Percentiles rank a stretch among this genome's conserved stretches.
These are phyloP conservation scores for Panulirus ornatus DNA, from an alignment of 1,140 invertebrate species.

Conservation along the genomic window DNA sequence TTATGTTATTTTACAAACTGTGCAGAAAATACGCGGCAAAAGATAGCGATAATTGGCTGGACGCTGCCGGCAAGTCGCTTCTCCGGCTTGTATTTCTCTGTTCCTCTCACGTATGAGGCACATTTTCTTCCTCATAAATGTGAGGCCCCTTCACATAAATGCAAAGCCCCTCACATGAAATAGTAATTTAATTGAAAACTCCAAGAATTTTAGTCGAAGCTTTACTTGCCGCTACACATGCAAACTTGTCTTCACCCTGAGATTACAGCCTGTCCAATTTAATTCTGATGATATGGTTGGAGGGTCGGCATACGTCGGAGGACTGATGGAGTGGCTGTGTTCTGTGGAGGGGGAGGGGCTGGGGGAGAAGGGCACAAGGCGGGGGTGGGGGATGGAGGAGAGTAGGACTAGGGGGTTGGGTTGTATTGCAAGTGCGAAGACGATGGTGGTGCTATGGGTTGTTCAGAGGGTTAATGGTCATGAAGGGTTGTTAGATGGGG, in stretches of 20 bases:
- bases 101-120: too few relatives aligned
- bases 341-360: neutral
- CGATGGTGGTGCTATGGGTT: neutral
- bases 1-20: too few relatives aligned
- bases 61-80: too few relatives aligned
- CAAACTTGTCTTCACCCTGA: constrained; percentile 40
- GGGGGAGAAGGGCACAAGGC: neutral
- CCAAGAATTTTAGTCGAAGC: neutral
- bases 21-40: constrained; percentile 19
- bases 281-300: constrained; percentile 59
- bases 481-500: neutral
- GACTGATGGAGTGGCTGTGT: constrained; percentile 36
- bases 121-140: too few relatives aligned
- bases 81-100: too few relatives aligned
- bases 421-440: neutral
- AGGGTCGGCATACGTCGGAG: neutral
- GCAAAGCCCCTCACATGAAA: constrained; percentile 10
- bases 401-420: neutral
- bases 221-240: constrained; percentile 43
- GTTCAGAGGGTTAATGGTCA: neutral
- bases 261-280: constrained; percentile 59
- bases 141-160: constrained; percentile 4
- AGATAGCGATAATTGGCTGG: too few relatives aligned
- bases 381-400: neutral
- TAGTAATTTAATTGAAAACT: constrained; percentile 54